Conservation (phyloP, 2,888 invertebrate species). For the Aethes cnicana region DNA sequence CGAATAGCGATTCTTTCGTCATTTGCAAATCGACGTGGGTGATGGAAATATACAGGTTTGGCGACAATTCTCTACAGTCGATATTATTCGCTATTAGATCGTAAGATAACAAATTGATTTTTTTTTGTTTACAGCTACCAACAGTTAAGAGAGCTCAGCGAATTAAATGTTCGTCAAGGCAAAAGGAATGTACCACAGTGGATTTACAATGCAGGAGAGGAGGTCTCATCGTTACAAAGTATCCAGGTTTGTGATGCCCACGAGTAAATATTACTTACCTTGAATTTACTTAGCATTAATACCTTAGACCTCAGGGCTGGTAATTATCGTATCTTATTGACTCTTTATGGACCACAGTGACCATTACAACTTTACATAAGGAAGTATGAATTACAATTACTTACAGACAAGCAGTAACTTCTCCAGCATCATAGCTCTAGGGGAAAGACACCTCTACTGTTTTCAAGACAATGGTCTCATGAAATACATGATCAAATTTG, state of each 20-base stretch:
- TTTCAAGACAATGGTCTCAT: constrained; percentile 90
- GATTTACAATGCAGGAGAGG: constrained; percentile 91
- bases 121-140: constrained; percentile 84
- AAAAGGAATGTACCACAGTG: constrained; percentile 88
- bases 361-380: no score
- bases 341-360: no score
- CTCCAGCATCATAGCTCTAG: constrained; percentile 89
- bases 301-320: no score
- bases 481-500: constrained; percentile 91
- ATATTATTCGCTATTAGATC: no score
- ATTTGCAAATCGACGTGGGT: constrained; percentile 91
- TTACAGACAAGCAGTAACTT: constrained; percentile 81
- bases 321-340: neutral
- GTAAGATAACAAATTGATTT: constrained; percentile 18
- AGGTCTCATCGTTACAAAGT: constrained; percentile 84
- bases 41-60: constrained; percentile 92
- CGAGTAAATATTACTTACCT: neutral
- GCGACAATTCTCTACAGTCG: no score
- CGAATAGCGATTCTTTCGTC: constrained; percentile 92
- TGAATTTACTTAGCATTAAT: no score
- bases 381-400: constrained; percentile 30
- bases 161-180: constrained; percentile 79
- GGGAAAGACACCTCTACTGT: constrained; percentile 92
- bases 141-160: constrained; percentile 87
- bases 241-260: constrained; percentile 69